These are phyloP conservation scores for Albula goreensis DNA, from an alignment of 2,113 vertebrate species.

Conservation along the genomic window DNA sequence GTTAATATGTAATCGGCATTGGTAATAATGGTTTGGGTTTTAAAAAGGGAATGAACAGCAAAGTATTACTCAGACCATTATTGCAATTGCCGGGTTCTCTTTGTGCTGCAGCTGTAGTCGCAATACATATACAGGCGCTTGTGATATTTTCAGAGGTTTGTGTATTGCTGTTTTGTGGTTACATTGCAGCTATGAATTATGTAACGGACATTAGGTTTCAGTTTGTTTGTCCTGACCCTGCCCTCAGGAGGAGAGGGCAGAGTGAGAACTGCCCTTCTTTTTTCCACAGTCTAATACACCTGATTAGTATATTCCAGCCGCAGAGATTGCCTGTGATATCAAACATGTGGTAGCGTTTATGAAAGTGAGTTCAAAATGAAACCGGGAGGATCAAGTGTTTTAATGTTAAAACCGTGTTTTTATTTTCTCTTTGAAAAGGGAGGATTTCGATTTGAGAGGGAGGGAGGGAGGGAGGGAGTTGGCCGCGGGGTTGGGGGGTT, in stretches of 20 bases:
- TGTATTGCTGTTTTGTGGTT: not conserved
- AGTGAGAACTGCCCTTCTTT: conserved; percentile 11
- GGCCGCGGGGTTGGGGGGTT: not conserved
- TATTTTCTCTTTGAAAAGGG: conserved; percentile 32
- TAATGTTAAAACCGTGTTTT: conserved; percentile 37
- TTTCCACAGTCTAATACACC: conserved; percentile 3
- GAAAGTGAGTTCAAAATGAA: conserved; percentile 35
- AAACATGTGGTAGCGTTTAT: conserved; percentile 31
- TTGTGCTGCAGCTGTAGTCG: too few relatives aligned
- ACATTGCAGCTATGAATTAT: not conserved
- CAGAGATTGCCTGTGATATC: conserved; percentile 7
- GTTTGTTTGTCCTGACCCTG: not conserved
- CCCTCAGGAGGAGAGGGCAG: not conserved
- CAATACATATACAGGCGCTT: too few relatives aligned
- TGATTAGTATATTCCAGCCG: conserved; percentile 22
- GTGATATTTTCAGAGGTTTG: not conserved
- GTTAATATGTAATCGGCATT: too few relatives aligned
- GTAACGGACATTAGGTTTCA: not conserved
- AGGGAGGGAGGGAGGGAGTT: not conserved
- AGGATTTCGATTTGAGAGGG: conserved; percentile 20
- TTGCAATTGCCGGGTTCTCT: too few relatives aligned
- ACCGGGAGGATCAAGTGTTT: conserved; percentile 38
- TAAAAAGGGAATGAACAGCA: too few relatives aligned
- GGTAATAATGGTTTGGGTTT: too few relatives aligned
- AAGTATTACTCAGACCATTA: too few relatives aligned